These are phyloP conservation scores for Halictus rubicundus DNA, from an alignment of 1,140 invertebrate genomes.

Conservation along the genomic window DNA sequence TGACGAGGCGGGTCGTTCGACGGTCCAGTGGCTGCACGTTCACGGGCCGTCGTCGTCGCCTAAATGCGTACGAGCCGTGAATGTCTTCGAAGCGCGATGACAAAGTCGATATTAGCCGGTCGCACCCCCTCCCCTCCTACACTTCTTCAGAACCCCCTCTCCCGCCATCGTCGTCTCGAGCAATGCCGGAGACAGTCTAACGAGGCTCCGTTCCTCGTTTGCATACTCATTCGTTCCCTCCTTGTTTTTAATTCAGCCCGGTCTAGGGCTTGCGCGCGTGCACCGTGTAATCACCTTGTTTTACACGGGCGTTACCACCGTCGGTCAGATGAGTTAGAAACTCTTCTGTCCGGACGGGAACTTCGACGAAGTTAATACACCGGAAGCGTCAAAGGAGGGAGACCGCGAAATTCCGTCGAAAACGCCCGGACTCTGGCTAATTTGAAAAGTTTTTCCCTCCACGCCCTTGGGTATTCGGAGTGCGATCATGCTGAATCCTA, in stretches of 20 bases:
- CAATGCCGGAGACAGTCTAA: constrained; percentile 26
- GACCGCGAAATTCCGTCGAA: constrained; percentile 1
- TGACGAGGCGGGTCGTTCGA: constrained; percentile 14
- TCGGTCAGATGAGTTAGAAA: neutral
- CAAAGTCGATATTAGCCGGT: constrained; percentile 34
- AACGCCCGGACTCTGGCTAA: neutral
- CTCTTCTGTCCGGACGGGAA: neutral
- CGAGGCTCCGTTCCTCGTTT: constrained; percentile 45
- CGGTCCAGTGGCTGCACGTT: constrained; percentile 47
- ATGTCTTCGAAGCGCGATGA: constrained; percentile 22
- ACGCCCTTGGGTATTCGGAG: neutral
- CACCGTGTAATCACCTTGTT: constrained; percentile 52
- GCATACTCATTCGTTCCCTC: constrained; percentile 51
- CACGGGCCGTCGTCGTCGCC: neutral
- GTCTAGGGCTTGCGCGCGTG: neutral
- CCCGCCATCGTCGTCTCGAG: neutral
- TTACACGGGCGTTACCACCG: constrained; percentile 33
- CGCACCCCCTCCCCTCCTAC: neutral
- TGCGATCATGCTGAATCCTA: neutral
- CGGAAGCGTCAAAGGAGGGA: constrained; percentile 1
- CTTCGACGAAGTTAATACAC: constrained; percentile 37
- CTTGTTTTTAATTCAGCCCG: constrained; percentile 54
- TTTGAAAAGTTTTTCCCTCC: constrained; percentile 19
- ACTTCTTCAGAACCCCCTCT: neutral
- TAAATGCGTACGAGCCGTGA: constrained; percentile 9